Percentiles rank a stretch among this genome's conserved stretches.
Conservation (phyloP, 2,888 invertebrate genomes). For the Leucophora obtusa region DNA sequence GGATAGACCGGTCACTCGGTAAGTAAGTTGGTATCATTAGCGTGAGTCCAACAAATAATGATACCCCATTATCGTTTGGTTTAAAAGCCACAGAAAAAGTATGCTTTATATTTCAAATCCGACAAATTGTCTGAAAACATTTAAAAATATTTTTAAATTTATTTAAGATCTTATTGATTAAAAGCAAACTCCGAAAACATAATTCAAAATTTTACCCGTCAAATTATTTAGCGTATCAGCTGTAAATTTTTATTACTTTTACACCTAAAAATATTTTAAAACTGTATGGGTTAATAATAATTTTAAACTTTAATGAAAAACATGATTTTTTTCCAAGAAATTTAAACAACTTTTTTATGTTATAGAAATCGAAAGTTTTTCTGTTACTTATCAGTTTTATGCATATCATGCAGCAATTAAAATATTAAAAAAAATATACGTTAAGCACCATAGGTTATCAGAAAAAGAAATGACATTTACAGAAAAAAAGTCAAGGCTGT, state of each 20-base stretch:
- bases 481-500: constrained; percentile 43
- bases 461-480: constrained; percentile 42
- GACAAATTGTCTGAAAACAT: too few relatives aligned
- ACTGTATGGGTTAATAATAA: constrained; percentile 24
- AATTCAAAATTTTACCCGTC: too few relatives aligned
- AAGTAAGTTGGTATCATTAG: too few relatives aligned
- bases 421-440: constrained; percentile 40
- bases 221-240: too few relatives aligned
- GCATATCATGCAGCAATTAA: constrained; percentile 59
- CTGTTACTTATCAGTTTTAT: constrained; percentile 38
- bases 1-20: too few relatives aligned
- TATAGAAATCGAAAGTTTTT: constrained; percentile 51
- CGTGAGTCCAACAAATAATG: too few relatives aligned
- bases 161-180: too few relatives aligned
- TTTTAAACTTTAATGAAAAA: constrained; percentile 22
- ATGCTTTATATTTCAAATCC: too few relatives aligned
- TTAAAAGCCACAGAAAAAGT: too few relatives aligned
- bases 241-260: not conserved
- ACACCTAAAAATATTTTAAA: not conserved
- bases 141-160: too few relatives aligned
- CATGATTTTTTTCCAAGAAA: constrained; percentile 43
- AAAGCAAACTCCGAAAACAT: too few relatives aligned
- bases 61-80: too few relatives aligned
- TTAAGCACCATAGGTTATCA: constrained; percentile 33
- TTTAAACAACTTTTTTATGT: constrained; percentile 13